These are phyloP conservation scores for Sebastes flavidus DNA, from an alignment of 2,797 vertebrate genomes.

Conservation along the genomic window DNA sequence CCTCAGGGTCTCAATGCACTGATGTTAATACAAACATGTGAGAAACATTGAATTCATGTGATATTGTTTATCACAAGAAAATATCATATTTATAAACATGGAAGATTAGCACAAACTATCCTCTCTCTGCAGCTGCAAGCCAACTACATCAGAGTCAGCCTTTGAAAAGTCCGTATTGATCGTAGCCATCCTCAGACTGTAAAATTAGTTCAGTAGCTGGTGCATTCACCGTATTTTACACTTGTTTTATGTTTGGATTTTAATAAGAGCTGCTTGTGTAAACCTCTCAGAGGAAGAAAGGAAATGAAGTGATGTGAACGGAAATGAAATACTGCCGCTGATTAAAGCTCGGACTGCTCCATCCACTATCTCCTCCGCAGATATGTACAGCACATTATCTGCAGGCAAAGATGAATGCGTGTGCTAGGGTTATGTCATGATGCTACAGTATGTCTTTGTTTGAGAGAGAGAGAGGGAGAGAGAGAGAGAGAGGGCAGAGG, in stretches of 20 bases:
- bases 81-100: background rate
- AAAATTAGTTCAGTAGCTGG: background rate
- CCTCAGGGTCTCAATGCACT: no score
- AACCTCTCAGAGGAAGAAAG: slow-evolving; percentile 8
- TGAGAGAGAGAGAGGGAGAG: background rate
- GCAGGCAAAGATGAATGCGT: background rate
- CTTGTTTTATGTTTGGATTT: background rate
- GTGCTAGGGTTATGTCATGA: background rate
- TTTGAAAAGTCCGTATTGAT: slow-evolving; percentile 1
- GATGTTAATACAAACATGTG: no score
- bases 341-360: slow-evolving; percentile 16
- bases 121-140: background rate
- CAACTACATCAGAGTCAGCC: background rate
- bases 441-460: background rate
- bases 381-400: background rate
- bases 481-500: background rate
- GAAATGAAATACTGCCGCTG: slow-evolving; percentile 35
- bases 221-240: background rate
- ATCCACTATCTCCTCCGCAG: background rate
- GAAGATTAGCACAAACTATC: background rate
- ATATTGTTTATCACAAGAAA: background rate
- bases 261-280: slow-evolving; percentile 2
- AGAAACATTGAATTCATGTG: no score
- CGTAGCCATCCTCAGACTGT: background rate
- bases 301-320: slow-evolving; percentile 14